Evolutionary conservation across 2,797 vertebrate species (phyloP).

Genomic region (Zalophus californianus): DNA sequence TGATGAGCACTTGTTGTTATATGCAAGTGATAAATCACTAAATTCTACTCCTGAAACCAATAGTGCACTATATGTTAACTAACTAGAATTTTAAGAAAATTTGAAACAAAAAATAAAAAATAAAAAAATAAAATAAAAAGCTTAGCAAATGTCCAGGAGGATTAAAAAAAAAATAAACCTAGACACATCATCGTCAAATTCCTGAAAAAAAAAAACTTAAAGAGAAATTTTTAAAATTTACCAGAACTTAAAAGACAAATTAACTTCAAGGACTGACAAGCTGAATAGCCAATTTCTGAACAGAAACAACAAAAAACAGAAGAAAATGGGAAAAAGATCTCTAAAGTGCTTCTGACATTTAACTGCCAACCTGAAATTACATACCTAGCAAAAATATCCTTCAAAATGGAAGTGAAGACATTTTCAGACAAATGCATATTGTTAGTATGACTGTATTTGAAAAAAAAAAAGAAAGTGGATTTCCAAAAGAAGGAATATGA

Average conservation of each 20-base stretch:
- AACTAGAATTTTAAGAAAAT: background rate
- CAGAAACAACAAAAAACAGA: background rate
- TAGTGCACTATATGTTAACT: background rate
- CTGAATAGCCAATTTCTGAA: background rate
- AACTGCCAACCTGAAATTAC: background rate
- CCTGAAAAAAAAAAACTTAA: background rate
- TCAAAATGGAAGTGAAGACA: background rate
- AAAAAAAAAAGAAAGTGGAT: background rate
- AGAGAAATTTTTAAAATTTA: background rate
- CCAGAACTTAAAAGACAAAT: background rate
- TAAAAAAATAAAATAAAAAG: background rate
- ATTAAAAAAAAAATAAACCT: background rate
- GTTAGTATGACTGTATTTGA: background rate
- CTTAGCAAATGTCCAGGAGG: background rate
- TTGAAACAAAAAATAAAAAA: background rate
- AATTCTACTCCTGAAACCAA: background rate
- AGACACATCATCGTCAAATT: background rate
- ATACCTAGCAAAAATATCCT: background rate
- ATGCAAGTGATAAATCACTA: background rate
- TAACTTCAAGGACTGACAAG: background rate
- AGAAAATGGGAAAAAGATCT: background rate
- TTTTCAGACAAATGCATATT: background rate
- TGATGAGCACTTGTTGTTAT: background rate
- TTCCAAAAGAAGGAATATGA: background rate
- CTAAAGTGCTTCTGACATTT: background rate